Conservation (phyloP, 2,888 invertebrate genomes). For the Pterobdella sp. region DNA sequence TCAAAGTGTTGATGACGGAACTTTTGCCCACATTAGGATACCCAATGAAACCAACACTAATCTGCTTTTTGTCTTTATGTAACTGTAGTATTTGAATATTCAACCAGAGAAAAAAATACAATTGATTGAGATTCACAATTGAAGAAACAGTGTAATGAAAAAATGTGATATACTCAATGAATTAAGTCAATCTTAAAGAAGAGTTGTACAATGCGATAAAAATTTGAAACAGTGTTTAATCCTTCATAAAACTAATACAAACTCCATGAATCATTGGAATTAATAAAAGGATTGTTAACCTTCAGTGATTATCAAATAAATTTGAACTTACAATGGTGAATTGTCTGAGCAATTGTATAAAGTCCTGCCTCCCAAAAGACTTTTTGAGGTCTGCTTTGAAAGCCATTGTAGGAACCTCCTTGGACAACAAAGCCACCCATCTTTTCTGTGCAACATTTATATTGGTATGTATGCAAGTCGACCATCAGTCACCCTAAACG, state of each 20-base stretch:
- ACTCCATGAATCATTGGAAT: background rate
- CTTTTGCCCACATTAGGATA: constrained; percentile 99
- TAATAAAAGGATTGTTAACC: background rate
- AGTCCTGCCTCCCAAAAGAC: constrained; percentile 93
- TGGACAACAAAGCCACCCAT: constrained; percentile 88
- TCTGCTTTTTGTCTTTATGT: constrained; percentile 92
- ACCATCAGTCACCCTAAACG: too few relatives aligned
- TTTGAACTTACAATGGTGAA: constrained; percentile 66
- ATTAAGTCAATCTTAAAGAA: too few relatives aligned
- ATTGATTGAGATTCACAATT: too few relatives aligned
- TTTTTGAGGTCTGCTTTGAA: constrained; percentile 97
- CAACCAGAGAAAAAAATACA: too few relatives aligned
- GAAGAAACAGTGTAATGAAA: too few relatives aligned
- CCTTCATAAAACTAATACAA: constrained; percentile 1
- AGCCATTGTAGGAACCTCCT: constrained; percentile 92
- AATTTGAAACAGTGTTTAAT: background rate
- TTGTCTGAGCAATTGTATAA: constrained; percentile 89
- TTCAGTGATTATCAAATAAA: background rate
- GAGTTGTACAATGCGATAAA: background rate
- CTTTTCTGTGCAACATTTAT: constrained; percentile 64
- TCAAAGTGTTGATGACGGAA: constrained; percentile 89
- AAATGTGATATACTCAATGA: too few relatives aligned
- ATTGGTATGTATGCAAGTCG: too few relatives aligned
- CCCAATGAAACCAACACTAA: constrained; percentile 95
- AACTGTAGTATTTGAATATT: too few relatives aligned